phyloP scores from a whole-genome alignment of 2,113 vertebrate genomes.

The Microtus oregoni region DNA sequence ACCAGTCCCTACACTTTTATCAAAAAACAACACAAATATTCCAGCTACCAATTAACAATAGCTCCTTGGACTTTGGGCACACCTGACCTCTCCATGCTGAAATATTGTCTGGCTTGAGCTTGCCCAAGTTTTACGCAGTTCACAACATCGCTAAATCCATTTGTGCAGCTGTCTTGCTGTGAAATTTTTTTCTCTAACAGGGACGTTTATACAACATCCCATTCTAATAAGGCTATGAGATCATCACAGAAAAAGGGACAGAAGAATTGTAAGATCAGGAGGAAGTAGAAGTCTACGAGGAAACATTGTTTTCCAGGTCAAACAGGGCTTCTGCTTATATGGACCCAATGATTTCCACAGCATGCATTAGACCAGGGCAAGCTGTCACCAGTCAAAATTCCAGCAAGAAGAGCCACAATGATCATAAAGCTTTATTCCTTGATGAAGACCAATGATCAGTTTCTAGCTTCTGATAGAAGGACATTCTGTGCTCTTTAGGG shows the following conservation, averaged over 20 bases:
- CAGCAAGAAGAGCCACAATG: not conserved
- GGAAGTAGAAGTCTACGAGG: not conserved
- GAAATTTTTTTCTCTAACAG: not conserved
- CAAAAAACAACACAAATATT: not conserved
- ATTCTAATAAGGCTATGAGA: no score
- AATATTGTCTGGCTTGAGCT: not conserved
- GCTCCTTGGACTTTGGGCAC: not conserved
- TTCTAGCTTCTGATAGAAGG: not conserved
- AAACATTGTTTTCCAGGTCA: not conserved
- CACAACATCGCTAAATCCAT: not conserved
- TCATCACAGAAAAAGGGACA: not conserved
- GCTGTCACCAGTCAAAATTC: no score
- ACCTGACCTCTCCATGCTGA: not conserved
- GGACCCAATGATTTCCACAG: not conserved
- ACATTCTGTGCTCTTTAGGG: not conserved
- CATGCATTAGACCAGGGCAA: not conserved
- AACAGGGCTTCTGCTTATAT: not conserved
- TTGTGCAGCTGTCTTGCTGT: not conserved
- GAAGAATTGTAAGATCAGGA: not conserved
- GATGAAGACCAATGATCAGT: not conserved
- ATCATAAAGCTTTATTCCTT: not conserved
- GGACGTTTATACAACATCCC: not conserved
- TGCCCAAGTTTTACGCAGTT: not conserved
- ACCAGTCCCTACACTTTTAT: not conserved
- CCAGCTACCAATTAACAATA: not conserved